Base-by-base conservation (phyloP, 1,140 invertebrate genomes). In the Oedothorax gibbosus region DNA sequence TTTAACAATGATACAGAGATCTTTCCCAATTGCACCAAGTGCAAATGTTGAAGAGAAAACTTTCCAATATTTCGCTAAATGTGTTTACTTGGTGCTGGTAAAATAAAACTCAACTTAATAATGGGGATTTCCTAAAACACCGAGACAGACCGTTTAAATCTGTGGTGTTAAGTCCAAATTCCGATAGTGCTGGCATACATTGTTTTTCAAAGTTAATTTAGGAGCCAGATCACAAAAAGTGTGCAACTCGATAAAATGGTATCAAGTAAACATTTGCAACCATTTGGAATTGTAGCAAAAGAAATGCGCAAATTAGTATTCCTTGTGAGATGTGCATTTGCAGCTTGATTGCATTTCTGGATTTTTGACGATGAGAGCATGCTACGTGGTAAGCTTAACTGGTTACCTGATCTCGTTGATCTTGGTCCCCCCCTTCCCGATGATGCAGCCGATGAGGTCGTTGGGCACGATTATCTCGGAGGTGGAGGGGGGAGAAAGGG, bases 381-480 rank as follows among this genome's bases (percentile, higher is more conserved):
- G 8, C 57, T 35, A 21, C 11, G 35, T 2, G 21, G 66, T 1
- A 35, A 5, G 35, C 5, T 54, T 7, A 12, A 56, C 20, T 50
- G 3, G 7, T 20, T 89, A 94, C 93, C 93, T 95, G 88, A 99
- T 99, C 93, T 99, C 98, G 82, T 98, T 98, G 87, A 99, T 99
- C 92, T 99, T 99, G 88, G 97, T 97, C 87, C 98, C 98, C 62
- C 97, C 98, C 91, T 99, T 98, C 88, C 98, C 98, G 90, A 99
- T 99, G 88, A 99, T 98, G 91, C 98, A 99, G 11, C 98, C 98
- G 90, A 99, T 99, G 87, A 99, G 93, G 91, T 99, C 98, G 91
- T 99, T 99, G 81, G 97, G 97, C 87, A 99, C 97, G 62, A 95
- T 97, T 96, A 99, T 98, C 91, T 99, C 97, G 89, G 86, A 21